A percentile compares a stretch with the other conserved stretches of the same genome.
phyloP scores from a whole-genome alignment of 2,797 vertebrate species.

The Holocentrus rufus region DNA sequence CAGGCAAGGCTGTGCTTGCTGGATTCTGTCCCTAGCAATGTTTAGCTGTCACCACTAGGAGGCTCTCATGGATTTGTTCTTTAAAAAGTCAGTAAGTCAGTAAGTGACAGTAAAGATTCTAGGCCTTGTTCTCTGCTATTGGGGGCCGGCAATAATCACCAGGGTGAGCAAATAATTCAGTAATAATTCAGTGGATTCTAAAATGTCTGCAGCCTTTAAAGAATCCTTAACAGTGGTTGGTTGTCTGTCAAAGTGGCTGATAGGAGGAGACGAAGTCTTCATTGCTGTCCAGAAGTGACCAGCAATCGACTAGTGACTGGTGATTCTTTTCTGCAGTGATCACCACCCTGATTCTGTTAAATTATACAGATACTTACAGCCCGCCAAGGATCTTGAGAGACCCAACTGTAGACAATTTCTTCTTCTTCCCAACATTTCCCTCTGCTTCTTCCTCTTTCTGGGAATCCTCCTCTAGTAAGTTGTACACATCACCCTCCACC shows the following conservation, averaged over 20 bases:
- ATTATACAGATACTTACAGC: constrained; percentile 85
- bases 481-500: constrained; percentile 82
- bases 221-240: background rate
- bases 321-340: too few species aligned
- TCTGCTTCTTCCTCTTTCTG: constrained; percentile 39
- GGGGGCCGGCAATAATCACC: background rate
- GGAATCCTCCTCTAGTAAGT: constrained; percentile 63
- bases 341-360: background rate
- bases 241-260: background rate
- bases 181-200: background rate
- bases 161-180: background rate
- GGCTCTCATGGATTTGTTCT: too few species aligned
- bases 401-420: constrained; percentile 80
- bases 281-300: background rate
- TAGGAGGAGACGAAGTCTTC: background rate
- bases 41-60: too few species aligned
- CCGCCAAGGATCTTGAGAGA: constrained; percentile 92
- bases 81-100: too few species aligned
- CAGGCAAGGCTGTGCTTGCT: too few species aligned
- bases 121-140: too few species aligned
- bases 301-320: background rate
- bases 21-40: too few species aligned
- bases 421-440: constrained; percentile 38
- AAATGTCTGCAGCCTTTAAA: too few species aligned
- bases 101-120: too few species aligned